Conservation (phyloP, 2,113 vertebrate genomes). For the Shinisaurus crocodilurus region DNA sequence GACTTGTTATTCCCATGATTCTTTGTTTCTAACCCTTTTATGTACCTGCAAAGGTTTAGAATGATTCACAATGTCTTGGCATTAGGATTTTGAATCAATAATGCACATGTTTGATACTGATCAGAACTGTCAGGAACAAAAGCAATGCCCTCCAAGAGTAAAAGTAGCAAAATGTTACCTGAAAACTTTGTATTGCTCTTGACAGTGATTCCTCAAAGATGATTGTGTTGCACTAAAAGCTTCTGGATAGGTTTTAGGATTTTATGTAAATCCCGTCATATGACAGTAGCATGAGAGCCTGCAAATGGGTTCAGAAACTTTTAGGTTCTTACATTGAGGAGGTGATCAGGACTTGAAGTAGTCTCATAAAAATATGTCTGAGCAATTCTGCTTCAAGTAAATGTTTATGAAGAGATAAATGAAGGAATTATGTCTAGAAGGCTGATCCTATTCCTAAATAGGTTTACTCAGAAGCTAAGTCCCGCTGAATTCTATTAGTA, state of each 20-base stretch:
- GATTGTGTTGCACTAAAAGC: constrained; percentile 16
- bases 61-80: not conserved
- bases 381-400: not conserved
- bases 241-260: not conserved
- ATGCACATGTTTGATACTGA: constrained; percentile 18
- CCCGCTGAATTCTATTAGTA: not conserved
- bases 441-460: not conserved
- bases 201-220: not conserved
- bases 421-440: constrained; percentile 38
- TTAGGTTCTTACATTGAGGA: constrained; percentile 38
- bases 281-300: constrained; percentile 16
- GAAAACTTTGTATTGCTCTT: constrained; percentile 27
- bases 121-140: constrained; percentile 22
- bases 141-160: not conserved
- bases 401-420: constrained; percentile 50
- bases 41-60: constrained; percentile 19
- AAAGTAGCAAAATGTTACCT: not conserved
- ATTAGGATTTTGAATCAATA: constrained; percentile 23
- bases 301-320: constrained; percentile 29
- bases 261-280: constrained; percentile 33
- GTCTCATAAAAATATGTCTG: constrained; percentile 32
- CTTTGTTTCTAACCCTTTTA: not conserved
- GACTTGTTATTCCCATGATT: not conserved
- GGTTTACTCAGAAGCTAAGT: not conserved
- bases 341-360: constrained; percentile 46